These are phyloP conservation scores for Pollenia labialis DNA, from an alignment of 2,888 invertebrate genomes.

Conservation along the genomic window DNA sequence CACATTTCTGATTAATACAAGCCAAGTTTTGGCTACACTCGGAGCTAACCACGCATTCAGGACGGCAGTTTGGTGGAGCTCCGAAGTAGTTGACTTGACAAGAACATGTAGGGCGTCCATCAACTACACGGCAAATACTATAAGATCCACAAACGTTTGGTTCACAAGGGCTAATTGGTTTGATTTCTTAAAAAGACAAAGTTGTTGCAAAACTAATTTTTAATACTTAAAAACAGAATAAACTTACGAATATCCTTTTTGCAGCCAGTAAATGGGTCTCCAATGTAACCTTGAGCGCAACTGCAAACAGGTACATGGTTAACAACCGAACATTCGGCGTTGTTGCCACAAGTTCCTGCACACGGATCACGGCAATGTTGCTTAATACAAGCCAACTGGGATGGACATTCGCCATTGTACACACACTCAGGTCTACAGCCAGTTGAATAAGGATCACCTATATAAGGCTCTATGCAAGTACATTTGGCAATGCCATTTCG, in stretches of 20 bases:
- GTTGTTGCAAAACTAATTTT: background rate
- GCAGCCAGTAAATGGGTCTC: slow-evolving; percentile 93
- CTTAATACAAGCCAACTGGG: slow-evolving; percentile 90
- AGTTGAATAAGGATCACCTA: slow-evolving; percentile 93
- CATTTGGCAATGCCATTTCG: slow-evolving; percentile 89
- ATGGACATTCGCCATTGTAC: slow-evolving; percentile 91
- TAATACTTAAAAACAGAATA: background rate
- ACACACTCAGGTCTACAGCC: slow-evolving; percentile 95
- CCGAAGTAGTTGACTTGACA: slow-evolving; percentile 90
- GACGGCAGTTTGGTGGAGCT: slow-evolving; percentile 90
- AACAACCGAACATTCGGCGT: slow-evolving; percentile 92
- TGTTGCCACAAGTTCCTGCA: slow-evolving; percentile 91
- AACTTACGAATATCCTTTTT: slow-evolving; percentile 87
- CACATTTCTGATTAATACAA: slow-evolving; percentile 91
- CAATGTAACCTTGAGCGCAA: slow-evolving; percentile 90
- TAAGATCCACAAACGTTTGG: slow-evolving; percentile 92
- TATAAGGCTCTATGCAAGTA: slow-evolving; percentile 93
- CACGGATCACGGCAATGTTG: slow-evolving; percentile 95
- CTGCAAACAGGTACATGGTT: slow-evolving; percentile 93
- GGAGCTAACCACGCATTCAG: slow-evolving; percentile 91
- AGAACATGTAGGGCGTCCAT: slow-evolving; percentile 90
- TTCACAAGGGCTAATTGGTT: slow-evolving; percentile 87
- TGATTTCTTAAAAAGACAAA: slow-evolving; percentile 72
- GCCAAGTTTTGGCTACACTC: slow-evolving; percentile 91
- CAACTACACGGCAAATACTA: slow-evolving; percentile 89